A percentile compares a stretch with the other conserved stretches of the same genome.
These are phyloP conservation scores for Pipa parva DNA, from an alignment of 2,113 vertebrate genomes.

Conservation along the genomic window DNA sequence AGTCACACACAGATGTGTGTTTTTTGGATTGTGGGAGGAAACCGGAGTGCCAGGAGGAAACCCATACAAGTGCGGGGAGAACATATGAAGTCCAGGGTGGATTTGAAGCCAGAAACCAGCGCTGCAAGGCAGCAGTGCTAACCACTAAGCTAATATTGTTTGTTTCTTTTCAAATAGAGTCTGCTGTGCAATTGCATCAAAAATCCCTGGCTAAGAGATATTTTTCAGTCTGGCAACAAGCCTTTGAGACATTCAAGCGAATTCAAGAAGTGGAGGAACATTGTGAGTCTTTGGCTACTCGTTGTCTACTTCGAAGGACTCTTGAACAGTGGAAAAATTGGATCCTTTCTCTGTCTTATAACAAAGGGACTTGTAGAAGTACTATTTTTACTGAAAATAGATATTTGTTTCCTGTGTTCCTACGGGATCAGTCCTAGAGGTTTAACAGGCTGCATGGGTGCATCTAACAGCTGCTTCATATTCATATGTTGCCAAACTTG, in stretches of 20 bases:
- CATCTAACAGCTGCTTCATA: slow-evolving; percentile 1
- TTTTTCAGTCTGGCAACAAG: slow-evolving; percentile 66
- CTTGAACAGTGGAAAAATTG: slow-evolving; percentile 72
- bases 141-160: no score
- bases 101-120: no score
- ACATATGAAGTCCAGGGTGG: no score
- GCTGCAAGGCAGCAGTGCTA: no score
- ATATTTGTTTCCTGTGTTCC: background rate
- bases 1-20: no score
- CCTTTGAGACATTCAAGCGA: slow-evolving; percentile 50
- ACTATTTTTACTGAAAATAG: background rate
- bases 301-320: slow-evolving; percentile 49
- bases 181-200: slow-evolving; percentile 52
- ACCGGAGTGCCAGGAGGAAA: no score
- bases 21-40: no score
- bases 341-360: slow-evolving; percentile 66
- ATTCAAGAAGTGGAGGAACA: slow-evolving; percentile 44
- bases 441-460: background rate
- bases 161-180: slow-evolving; percentile 47
- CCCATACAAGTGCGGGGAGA: no score
- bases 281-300: slow-evolving; percentile 52
- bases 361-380: no score
- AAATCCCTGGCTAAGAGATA: slow-evolving; percentile 39
- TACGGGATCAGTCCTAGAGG: background rate
- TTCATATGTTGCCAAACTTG: no score